Base-by-base conservation (phyloP, 1,140 invertebrate species). In the Mamestra configurata region DNA sequence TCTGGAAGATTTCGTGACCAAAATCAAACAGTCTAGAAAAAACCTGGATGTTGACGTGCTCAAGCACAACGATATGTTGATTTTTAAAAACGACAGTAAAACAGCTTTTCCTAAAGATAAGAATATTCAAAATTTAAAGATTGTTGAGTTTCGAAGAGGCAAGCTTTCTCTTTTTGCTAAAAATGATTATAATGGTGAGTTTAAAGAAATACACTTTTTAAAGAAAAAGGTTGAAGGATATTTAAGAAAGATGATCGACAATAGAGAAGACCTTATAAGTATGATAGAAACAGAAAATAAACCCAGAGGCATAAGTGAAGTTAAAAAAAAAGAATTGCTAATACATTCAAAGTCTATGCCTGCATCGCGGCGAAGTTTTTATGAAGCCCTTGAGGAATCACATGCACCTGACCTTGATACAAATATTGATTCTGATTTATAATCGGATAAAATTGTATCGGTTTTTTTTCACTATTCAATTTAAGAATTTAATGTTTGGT, bases 81-180 rank as follows among this genome's bases (percentile, higher is more conserved):
- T 64, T 37, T 64, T 64, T 64, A 18, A n/a, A 64, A 64, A 64
- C 8, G 27, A 64, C 31, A 11, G 27, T 37, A 64, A 64, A 64
- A 35, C 15, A 64, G 13, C 31, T 7, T 64, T 64, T 15, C 59
- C 59, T 27, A 64, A 64, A 64, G 31, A 37, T 10, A 37, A 3
- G 27, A 64, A 64, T 37, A 64, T 64, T 64, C 59, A 64, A 64
- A 64, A 64, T 64, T 37, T 64, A 20, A 64, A 64, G 15, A 5
- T 59, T 79, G 15, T 83, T 81, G 70, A 79, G 77, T 79, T 83
- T 83, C 59, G 35, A 64, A 64, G 59, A 64, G 59, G 59, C 31
- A 64, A 64, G 31, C 59, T 64, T 40, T 64, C 59, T 64, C 59
- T 64, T 20, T 64, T 64, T 40, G 59, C 59, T 40, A 64, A 64